Base-by-base conservation (phyloP, 2,888 invertebrate species). In the Pomacea canaliculata region DNA sequence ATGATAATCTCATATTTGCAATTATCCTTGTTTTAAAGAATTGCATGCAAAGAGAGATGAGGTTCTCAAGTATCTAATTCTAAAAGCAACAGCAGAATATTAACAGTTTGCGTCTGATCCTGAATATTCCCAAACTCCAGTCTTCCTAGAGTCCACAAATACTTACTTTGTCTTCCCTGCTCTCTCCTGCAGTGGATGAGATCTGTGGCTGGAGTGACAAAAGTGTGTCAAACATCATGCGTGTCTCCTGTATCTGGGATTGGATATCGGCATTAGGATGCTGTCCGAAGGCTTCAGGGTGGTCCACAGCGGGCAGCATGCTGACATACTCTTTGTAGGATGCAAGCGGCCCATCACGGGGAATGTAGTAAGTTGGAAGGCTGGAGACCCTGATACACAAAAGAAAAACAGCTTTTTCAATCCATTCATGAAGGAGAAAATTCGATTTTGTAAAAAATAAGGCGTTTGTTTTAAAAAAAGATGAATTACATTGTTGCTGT, bases 201-300 rank as follows among this genome's bases (percentile, higher is more conserved):
- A 93, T 92, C 76, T 95, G 94, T 12, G 94, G 93, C 83, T 96
- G 95, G 82, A 97, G 92, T 1, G 94, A 94, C 90, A 96, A 94
- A 65, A 97, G 91, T 0, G 96, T 96, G 73, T 94, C 94, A 86
- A 96, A 96, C 90, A 96, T 92, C 76, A 93, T 92, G 79, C 94
- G 91, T 0, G 95, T 94, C 87, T 96, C 96, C 87, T 94, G 94
- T 66, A 96, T 96, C 68, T 95, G 93, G 0, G 95, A 96, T 8
- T 95, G 94, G 81, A 97, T 96, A 89, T 97, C 97, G 0, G 96
- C 96, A 84, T 97, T 96, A 4, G 95, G 94, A 91, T 97, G 96
- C 88, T 97, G 96, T 0, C 97, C 97, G 85, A 97, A 95, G 0
- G 95, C 95, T 92, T 96, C 96, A 0, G 97, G 96, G 82, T 94